Evolutionary conservation across 1,140 invertebrate genomes (phyloP), one percentile per base, ranked within the genome.

Genomic region (Philopotamus ludificatus): DNA sequence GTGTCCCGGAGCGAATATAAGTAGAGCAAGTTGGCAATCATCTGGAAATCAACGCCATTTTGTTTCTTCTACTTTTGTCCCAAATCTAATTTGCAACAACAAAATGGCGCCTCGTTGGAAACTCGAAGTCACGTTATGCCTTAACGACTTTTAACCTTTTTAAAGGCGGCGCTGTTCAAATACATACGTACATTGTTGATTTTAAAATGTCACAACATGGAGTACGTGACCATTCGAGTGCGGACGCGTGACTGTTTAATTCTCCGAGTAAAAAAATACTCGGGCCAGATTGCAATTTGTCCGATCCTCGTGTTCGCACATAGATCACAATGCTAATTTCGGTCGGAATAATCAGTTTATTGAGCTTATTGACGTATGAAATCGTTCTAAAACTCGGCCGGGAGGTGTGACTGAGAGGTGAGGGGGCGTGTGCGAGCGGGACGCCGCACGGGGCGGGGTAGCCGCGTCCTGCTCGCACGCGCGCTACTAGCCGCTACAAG

Each of bases 1-100:
- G 54, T 57, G 54, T 57, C 54, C 54, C 54, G n/a, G 54, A 57
- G 54, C 54, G 34, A 57, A 39, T 57, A 57, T 57, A 57, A 57
- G 54, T 57, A 57, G 54, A 57, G 23, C 54, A 57, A 57, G 54
- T 57, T 42, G 54, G 54, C 54, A 57, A 57, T 57, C 54, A 57
- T 57, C 54, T 57, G 54, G 54, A 57, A 57, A 57, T 57, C 54
- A 57, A 57, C 54, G 54, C 54, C 54, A 57, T 57, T 57, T 57
- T 57, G 54, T 57, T 57, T 57, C 54, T 42, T 57, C 54, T 57
- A 21, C 39, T 57, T 57, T 57, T 57, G 54, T 57, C 54, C 54
- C 54, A 57, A 57, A 57, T 57, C 39, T 57, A 57, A 57, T 57
- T 57, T 57, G 54, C 54, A 57, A 57, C 54, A 57, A 57, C 54